Conservation (phyloP, 2,797 vertebrate species). For the Acropternis orthonyx region DNA sequence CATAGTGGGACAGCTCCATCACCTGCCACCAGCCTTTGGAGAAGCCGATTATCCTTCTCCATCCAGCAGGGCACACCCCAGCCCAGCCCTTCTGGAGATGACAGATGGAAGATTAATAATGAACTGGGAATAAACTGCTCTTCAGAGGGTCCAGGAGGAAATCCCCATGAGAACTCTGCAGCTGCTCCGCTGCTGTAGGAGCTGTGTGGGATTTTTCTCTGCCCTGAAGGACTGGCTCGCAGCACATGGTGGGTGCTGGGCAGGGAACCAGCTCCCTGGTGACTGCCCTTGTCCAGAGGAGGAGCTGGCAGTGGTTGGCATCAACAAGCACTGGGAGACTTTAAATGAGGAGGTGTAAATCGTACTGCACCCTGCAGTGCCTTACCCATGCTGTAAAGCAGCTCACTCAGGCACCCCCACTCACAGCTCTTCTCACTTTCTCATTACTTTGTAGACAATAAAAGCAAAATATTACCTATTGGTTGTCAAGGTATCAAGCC, state of each 20-base stretch:
- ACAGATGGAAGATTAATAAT: background rate
- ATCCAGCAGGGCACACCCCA: background rate
- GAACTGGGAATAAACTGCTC: background rate
- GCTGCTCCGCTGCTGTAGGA: background rate
- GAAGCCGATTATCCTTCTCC: background rate
- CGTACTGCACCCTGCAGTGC: background rate
- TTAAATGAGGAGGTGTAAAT: background rate
- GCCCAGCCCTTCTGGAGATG: background rate
- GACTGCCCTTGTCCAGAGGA: background rate
- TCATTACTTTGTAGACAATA: conserved; percentile 39
- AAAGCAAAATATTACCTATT: conserved; percentile 53
- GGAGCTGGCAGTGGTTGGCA: background rate
- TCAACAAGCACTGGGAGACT: background rate
- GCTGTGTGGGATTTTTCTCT: background rate
- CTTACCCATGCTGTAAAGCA: background rate
- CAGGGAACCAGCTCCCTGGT: background rate
- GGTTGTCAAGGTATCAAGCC: conserved; percentile 54
- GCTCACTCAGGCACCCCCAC: background rate
- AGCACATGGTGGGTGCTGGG: background rate
- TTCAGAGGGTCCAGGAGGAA: background rate
- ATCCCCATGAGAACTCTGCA: background rate
- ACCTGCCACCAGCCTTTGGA: background rate
- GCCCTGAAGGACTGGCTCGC: background rate
- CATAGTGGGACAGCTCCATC: background rate
- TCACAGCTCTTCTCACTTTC: conserved; percentile 7